phyloP scores from a whole-genome alignment of 1,140 invertebrate genomes.

The Drosophila willistoni region DNA sequence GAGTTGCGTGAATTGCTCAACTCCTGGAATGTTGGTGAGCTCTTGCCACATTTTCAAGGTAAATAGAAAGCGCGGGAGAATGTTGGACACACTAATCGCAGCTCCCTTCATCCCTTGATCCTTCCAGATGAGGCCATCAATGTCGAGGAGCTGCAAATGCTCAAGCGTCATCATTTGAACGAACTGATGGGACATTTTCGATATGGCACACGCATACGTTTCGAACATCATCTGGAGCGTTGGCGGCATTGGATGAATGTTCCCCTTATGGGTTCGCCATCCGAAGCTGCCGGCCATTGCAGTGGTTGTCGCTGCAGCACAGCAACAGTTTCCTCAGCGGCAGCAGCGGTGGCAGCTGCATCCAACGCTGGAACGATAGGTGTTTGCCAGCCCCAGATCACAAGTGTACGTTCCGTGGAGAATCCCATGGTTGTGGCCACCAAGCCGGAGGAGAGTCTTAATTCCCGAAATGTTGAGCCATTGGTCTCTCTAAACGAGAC shows the following conservation, averaged over 20 bases:
- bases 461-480: conserved; percentile 46
- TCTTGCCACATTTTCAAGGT: conserved; percentile 70
- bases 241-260: conserved; percentile 71
- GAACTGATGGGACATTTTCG: conserved; percentile 64
- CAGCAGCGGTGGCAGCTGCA: not conserved
- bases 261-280: conserved; percentile 39
- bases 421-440: not conserved
- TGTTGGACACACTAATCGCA: conserved; percentile 6
- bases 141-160: conserved; percentile 74
- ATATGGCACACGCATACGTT: conserved; percentile 66
- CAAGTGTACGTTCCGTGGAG: conserved; percentile 5
- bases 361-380: not conserved
- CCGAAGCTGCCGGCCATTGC: conserved; percentile 30
- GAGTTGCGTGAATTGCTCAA: conserved; percentile 61
- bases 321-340: not conserved
- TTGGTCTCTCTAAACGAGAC: conserved; percentile 50
- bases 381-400: conserved; percentile 19
- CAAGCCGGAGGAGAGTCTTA: conserved; percentile 34
- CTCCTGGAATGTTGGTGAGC: conserved; percentile 66
- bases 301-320: conserved; percentile 51
- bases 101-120: not conserved
- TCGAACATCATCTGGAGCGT: conserved; percentile 70
- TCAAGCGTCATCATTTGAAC: conserved; percentile 62
- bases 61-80: conserved; percentile 30
- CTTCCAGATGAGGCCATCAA: conserved; percentile 67